Percentiles rank a stretch among this genome's conserved stretches.
These are phyloP conservation scores for Notolepis coatsorum DNA, from an alignment of 2,797 vertebrate genomes.

Conservation along the genomic window DNA sequence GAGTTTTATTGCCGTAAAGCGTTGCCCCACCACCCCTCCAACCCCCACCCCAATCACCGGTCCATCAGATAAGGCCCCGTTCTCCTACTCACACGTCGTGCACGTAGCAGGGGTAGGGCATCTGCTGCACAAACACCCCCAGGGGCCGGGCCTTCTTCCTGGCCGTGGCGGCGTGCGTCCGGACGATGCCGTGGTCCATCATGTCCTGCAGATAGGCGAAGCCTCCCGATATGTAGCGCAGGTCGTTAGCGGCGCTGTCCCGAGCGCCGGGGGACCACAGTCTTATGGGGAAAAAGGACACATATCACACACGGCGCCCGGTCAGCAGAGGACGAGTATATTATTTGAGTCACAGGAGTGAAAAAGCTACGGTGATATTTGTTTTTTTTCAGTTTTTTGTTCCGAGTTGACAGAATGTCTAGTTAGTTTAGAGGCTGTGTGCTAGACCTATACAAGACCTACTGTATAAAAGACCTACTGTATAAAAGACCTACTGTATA, in stretches of 20 bases:
- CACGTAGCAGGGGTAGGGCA: constrained; percentile 96
- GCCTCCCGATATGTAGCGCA: constrained; percentile 96
- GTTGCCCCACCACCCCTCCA: too few species aligned
- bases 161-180: constrained; percentile 79
- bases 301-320: constrained; percentile 42
- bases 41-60: constrained; percentile 41
- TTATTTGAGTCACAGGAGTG: not conserved
- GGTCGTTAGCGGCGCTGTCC: constrained; percentile 90
- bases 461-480: too few species aligned
- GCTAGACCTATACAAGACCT: too few species aligned
- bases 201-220: constrained; percentile 96
- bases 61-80: constrained; percentile 19
- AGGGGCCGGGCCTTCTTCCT: constrained; percentile 84
- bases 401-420: too few species aligned
- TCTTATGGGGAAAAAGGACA: constrained; percentile 82
- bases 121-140: constrained; percentile 93
- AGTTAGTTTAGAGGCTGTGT: too few species aligned
- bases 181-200: constrained; percentile 91
- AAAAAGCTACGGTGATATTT: not conserved
- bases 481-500: too few species aligned
- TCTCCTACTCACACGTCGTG: constrained; percentile 90
- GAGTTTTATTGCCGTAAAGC: constrained; percentile 34
- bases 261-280: constrained; percentile 93
- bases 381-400: not conserved
- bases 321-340: constrained; percentile 13